Conservation (phyloP, 2,888 invertebrate genomes). For the Liposcelis brunnea region DNA sequence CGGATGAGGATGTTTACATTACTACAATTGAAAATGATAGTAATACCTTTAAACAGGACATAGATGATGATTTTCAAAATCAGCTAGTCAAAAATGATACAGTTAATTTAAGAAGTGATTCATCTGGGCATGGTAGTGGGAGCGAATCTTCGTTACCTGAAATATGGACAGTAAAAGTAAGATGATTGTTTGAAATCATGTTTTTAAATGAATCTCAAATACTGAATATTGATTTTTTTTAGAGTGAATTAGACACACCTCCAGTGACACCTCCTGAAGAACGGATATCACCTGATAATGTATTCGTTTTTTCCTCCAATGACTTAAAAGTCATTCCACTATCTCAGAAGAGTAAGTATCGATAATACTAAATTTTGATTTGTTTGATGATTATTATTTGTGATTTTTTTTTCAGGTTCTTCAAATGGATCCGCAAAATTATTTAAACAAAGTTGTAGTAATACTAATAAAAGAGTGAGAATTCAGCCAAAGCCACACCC, state of each 20-base stretch:
- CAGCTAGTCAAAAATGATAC: background rate
- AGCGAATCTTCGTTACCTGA: slow-evolving; percentile 1
- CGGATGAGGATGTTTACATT: too few species aligned
- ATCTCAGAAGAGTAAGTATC: background rate
- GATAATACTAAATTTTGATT: background rate
- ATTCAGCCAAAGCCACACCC: too few species aligned
- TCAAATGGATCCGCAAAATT: background rate
- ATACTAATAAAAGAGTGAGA: background rate
- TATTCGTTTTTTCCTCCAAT: background rate
- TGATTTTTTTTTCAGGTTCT: background rate
- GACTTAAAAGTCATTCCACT: background rate
- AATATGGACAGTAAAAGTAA: background rate
- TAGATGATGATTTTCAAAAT: background rate
- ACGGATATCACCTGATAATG: slow-evolving; percentile 6
- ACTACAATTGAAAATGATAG: too few species aligned
- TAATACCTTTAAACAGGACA: background rate
- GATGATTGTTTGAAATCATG: too few species aligned
- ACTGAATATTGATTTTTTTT: slow-evolving; percentile 9
- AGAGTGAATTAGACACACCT: slow-evolving; percentile 24
- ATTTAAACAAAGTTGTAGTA: background rate
- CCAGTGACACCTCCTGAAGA: slow-evolving; percentile 25
- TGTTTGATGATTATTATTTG: background rate
- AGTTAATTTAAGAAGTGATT: background rate
- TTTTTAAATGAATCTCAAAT: background rate
- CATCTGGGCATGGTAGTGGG: slow-evolving; percentile 3